These are phyloP conservation scores for Acromyrmex charruanus DNA, from an alignment of 1,140 invertebrate genomes.

Conservation along the genomic window DNA sequence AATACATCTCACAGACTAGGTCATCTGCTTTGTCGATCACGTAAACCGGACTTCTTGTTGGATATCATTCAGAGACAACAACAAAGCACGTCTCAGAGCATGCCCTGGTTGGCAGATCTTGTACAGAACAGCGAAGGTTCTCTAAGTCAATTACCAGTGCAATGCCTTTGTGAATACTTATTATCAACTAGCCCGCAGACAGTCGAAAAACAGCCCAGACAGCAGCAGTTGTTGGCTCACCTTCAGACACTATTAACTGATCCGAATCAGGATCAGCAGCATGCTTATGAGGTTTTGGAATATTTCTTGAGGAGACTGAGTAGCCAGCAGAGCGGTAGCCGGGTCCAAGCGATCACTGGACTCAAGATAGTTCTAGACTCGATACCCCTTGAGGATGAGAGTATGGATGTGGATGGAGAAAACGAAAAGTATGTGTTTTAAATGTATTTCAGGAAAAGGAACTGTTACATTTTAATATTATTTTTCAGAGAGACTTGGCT, in stretches of 20 bases:
- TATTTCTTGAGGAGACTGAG: slow-evolving; percentile 96
- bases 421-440: slow-evolving; percentile 81
- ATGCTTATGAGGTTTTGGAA: slow-evolving; percentile 94
- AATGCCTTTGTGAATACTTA: slow-evolving; percentile 98
- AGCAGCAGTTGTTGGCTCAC: slow-evolving; percentile 93
- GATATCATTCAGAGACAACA: slow-evolving; percentile 95
- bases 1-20: slow-evolving; percentile 94
- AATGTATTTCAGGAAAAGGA: background rate
- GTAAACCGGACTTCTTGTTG: slow-evolving; percentile 96
- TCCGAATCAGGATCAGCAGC: slow-evolving; percentile 88
- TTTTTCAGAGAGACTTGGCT: slow-evolving; percentile 90
- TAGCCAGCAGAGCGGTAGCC: slow-evolving; percentile 92
- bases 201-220: slow-evolving; percentile 89
- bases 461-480: background rate
- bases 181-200: slow-evolving; percentile 90
- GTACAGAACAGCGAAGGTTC: slow-evolving; percentile 96
- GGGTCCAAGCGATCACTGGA: slow-evolving; percentile 92
- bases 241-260: slow-evolving; percentile 90
- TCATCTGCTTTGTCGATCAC: slow-evolving; percentile 95
- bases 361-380: slow-evolving; percentile 87
- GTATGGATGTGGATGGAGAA: slow-evolving; percentile 84
- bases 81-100: slow-evolving; percentile 94
- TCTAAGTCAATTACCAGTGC: slow-evolving; percentile 95
- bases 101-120: slow-evolving; percentile 98
- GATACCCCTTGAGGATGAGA: slow-evolving; percentile 83